Evolutionary conservation across 2,797 vertebrate genomes (phyloP).

Genomic region (Astyanax mexicanus): DNA sequence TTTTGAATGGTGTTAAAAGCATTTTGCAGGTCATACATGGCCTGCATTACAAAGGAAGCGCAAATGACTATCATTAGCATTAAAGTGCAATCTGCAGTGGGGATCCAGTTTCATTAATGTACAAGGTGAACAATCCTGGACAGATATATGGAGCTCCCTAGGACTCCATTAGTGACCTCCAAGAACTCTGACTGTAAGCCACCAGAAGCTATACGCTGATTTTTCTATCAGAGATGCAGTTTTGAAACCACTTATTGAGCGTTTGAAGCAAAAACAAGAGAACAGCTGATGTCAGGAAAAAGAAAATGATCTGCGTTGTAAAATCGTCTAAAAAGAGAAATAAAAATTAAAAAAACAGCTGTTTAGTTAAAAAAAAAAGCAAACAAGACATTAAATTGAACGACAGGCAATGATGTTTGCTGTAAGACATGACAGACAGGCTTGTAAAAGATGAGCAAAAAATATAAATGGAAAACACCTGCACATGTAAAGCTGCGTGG

Average conservation of each 20-base stretch:
- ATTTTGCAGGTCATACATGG: slow-evolving; percentile 29
- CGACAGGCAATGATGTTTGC: not conserved
- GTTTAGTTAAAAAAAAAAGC: not conserved
- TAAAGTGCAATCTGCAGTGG: slow-evolving; percentile 37
- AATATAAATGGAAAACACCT: not conserved
- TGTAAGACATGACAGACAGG: not conserved
- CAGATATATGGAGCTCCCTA: slow-evolving; percentile 25
- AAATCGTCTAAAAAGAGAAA: not conserved
- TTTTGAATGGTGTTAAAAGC: slow-evolving; percentile 33
- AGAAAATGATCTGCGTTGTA: not conserved
- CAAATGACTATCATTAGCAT: slow-evolving; percentile 41
- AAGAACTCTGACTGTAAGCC: slow-evolving; percentile 29
- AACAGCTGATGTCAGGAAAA: not conserved
- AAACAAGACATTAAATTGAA: not conserved
- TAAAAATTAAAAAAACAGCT: no score
- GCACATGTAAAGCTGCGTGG: not conserved
- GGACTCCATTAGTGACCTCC: slow-evolving; percentile 47
- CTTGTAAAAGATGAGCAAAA: not conserved
- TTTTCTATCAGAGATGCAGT: slow-evolving; percentile 8
- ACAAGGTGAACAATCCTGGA: slow-evolving; percentile 44
- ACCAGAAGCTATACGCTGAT: not conserved
- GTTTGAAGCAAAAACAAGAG: slow-evolving; percentile 1
- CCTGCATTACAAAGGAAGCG: slow-evolving; percentile 32
- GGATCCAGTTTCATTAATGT: slow-evolving; percentile 43
- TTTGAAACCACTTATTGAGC: not conserved